Base-by-base conservation (phyloP, 1,140 invertebrate genomes). In the Conopomorpha cramerella region DNA sequence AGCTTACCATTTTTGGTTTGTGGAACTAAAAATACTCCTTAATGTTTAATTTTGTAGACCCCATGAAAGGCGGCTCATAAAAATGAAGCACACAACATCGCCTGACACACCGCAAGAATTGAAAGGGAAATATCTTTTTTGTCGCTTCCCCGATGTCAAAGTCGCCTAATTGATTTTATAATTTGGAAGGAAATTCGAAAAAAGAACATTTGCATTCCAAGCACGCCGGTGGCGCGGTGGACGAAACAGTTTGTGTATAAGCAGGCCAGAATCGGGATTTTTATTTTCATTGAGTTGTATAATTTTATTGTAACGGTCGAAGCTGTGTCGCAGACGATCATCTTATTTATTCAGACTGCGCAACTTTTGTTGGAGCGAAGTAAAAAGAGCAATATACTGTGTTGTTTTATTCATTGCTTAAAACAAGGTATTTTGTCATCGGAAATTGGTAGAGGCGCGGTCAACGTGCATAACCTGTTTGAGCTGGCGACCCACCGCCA, bases 161-260 rank as follows among this genome's bases (percentile, higher is more conserved):
- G 45, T 42, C 37, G 41, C 36, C 49, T 63, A 65, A 66, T 66
- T 64, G 64, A 58, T 62, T 70, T 62, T 58, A 53, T 64, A 59
- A 64, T 58, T 57, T 35, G n/a, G 45, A 53, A 39, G 46, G 38
- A 51, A 53, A 52, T 55, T 50, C 33, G 34, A 57, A 58, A 52
- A 57, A 51, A 54, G 39, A 44, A 45, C 47, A 54, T 54, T 62
- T 48, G 41, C 40, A 59, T 53, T 57, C 52, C 39, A 43, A 45
- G 38, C 47, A 51, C 47, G 41, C 32, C 36, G 28, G 34, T 36
- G 39, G 49, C 45, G 49, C 55, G 51, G 46, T n/a, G n/a, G n/a
- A n/a, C n/a, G n/a, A n/a, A n/a, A n/a, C n/a, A n/a, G n/a, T n/a
- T n/a, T n/a, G n/a, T n/a, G n/a, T n/a, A 13, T 4, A 4, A 11